Evolutionary conservation across 1,140 invertebrate species (phyloP), one percentile per base, ranked within the genome.

Genomic region (Thrips palmi): DNA sequence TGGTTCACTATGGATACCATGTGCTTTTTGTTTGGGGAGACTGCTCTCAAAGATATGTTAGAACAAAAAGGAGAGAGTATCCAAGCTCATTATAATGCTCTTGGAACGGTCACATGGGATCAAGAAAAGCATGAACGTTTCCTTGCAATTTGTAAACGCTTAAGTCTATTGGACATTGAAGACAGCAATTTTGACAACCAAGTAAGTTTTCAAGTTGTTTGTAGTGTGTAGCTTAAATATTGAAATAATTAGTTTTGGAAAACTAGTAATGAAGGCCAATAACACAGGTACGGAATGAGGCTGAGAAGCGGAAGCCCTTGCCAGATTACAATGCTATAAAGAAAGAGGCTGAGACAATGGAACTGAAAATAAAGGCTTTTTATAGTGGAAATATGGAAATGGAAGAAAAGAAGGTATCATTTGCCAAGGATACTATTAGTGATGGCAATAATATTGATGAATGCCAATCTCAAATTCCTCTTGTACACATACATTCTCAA

Each of bases 1-100:
- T 71, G 68, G 69, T 58, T 70, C 41, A 65, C 61, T n/a, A 44
- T 70, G 14, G 68, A 71, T 35, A 63, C 66, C 2, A 49, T 65
- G 37, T 47, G 65, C 6, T 65, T 64, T 45, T 41, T 71, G 36
- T 62, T 65, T 53, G 66, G 67, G 2, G 64, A 70, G 50, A 52
- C 57, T 23, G 63, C 55, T 53, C 55, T 70, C 4, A 67, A 62
- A 52, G 55, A 65, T 51, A 56, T 67, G 43, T 52, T 71, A 2
- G 45, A 52, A 31, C 61, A 66, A 36, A 67, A 67, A 51, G 63
- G 42, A 5, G 22, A 41, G 27, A 37, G 20, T 23, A 32, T 23
- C 14, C 21, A 39, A 22, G 10, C 33, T 12, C 28, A 32, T 34
- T 36, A 19, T 24, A 38, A 33, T 25, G 38, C 25, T 12, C 22